phyloP scores from a whole-genome alignment of 2,113 vertebrate species.

The Nansenia antarctica region DNA sequence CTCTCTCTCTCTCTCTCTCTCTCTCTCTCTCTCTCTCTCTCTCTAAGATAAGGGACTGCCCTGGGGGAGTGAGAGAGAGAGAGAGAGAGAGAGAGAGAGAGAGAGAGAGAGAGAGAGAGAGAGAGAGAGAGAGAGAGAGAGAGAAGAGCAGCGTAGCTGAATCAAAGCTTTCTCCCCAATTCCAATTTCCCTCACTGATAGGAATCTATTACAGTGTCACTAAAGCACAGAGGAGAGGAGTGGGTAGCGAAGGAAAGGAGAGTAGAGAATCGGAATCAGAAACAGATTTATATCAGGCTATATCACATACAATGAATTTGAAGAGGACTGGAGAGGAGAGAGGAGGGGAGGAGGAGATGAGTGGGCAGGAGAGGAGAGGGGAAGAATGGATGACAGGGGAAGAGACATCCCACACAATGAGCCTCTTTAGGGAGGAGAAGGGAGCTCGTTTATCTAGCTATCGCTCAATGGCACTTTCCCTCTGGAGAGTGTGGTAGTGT shows the following conservation, averaged over 20 bases:
- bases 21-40: too few relatives aligned
- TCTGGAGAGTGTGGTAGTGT: too few relatives aligned
- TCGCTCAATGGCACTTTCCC: neutral
- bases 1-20: neutral
- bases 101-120: neutral
- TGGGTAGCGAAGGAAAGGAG: too few relatives aligned
- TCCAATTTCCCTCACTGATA: too few relatives aligned
- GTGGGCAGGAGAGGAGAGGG: neutral
- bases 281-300: neutral
- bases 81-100: neutral
- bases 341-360: neutral
- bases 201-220: too few relatives aligned
- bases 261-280: too few relatives aligned
- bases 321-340: neutral
- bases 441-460: neutral
- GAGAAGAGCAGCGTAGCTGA: too few relatives aligned
- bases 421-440: too few relatives aligned
- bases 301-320: neutral
- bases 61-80: neutral
- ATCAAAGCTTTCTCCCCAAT: too few relatives aligned
- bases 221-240: too few relatives aligned
- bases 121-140: too few relatives aligned
- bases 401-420: too few relatives aligned
- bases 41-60: neutral
- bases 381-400: neutral